A percentile compares a stretch with the other conserved stretches of the same genome.
These are phyloP conservation scores for Oncorhynchus tshawytscha DNA, from an alignment of 2,113 vertebrate genomes.

Conservation along the genomic window DNA sequence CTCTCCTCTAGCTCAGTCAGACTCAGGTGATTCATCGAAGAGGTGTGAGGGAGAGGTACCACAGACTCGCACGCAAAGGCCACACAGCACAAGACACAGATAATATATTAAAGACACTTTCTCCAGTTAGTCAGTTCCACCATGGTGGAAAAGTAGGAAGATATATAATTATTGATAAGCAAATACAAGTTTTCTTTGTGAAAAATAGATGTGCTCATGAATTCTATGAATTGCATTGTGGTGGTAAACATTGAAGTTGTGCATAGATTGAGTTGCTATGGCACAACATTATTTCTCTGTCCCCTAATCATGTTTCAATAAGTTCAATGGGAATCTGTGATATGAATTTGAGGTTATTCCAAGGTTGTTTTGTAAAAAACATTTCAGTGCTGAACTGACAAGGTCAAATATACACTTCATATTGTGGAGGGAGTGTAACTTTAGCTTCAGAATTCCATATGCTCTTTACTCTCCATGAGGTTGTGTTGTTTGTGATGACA, in stretches of 20 bases:
- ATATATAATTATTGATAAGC: slow-evolving; percentile 16
- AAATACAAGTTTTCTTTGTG: slow-evolving; percentile 6
- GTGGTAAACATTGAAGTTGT: neutral
- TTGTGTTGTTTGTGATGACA: too few relatives aligned
- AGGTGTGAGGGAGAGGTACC: neutral
- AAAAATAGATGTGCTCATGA: slow-evolving; percentile 9
- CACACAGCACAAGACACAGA: neutral
- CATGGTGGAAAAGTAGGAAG: neutral
- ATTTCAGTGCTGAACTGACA: slow-evolving; percentile 32
- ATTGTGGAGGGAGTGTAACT: slow-evolving; percentile 44
- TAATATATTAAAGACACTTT: neutral
- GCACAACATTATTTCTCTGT: neutral
- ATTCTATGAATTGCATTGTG: slow-evolving; percentile 1
- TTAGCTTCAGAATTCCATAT: neutral
- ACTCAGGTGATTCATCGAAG: neutral
- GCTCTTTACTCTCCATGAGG: too few relatives aligned
- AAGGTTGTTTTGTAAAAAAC: neutral
- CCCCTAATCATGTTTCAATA: neutral
- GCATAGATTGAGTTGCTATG: neutral
- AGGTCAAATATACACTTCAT: slow-evolving; percentile 49
- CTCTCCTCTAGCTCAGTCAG: neutral
- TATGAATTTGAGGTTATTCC: neutral
- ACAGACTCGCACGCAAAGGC: neutral
- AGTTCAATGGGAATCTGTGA: neutral
- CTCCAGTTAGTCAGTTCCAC: neutral